These are phyloP conservation scores for Phainopepla nitens DNA, from an alignment of 2,113 vertebrate species.

Conservation along the genomic window DNA sequence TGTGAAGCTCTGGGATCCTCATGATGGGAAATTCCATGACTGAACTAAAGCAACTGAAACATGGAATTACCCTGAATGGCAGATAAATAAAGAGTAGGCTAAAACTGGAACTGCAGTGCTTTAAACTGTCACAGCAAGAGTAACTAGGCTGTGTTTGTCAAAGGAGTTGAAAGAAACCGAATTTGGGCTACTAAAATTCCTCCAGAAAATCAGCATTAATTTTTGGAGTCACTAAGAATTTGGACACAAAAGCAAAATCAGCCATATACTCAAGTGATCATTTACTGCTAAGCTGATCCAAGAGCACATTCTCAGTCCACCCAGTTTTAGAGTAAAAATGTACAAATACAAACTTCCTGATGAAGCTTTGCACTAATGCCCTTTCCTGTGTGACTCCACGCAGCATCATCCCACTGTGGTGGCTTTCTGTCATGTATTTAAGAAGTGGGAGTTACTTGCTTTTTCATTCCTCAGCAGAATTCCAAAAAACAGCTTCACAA, in stretches of 20 bases:
- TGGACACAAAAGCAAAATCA: background rate
- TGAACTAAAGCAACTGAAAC: background rate
- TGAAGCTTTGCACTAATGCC: background rate
- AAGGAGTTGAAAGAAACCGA: background rate
- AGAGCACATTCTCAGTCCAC: background rate
- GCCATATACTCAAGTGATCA: background rate
- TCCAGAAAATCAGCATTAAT: background rate
- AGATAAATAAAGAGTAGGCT: background rate
- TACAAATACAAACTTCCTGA: background rate
- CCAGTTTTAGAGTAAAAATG: background rate
- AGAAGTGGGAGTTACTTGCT: background rate
- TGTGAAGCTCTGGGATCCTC: background rate
- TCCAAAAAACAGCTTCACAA: background rate
- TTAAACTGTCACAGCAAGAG: background rate
- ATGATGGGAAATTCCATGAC: background rate
- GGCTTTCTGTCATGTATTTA: background rate
- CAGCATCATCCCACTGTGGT: background rate
- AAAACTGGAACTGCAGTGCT: background rate
- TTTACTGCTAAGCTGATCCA: background rate
- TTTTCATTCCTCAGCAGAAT: background rate
- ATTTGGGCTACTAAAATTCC: background rate
- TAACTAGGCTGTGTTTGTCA: background rate
- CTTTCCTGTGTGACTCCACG: background rate
- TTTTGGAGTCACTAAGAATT: background rate
- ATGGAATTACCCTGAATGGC: accelerated